These are phyloP conservation scores for Acanthisitta chloris DNA, from an alignment of 2,113 vertebrate species.

Conservation along the genomic window DNA sequence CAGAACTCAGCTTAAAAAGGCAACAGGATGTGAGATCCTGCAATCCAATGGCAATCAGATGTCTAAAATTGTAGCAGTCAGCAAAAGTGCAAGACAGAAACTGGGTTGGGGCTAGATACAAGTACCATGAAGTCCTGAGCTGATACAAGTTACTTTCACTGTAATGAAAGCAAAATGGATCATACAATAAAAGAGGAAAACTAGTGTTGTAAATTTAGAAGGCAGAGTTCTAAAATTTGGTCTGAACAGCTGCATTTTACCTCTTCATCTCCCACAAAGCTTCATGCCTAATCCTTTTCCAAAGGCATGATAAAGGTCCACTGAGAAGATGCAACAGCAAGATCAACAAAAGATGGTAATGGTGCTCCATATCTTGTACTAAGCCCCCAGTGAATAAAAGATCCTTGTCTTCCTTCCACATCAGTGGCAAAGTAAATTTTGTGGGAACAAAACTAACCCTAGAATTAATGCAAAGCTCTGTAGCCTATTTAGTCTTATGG, in stretches of 20 bases:
- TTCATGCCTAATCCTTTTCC: background rate
- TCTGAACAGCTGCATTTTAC: background rate
- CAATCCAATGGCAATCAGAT: background rate
- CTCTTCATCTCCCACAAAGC: background rate
- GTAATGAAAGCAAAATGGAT: background rate
- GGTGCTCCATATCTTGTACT: rapidly evolving
- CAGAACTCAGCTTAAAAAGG: background rate
- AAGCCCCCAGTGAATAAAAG: background rate
- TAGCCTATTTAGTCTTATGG: background rate
- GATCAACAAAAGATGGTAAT: rapidly evolving
- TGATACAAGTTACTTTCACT: background rate
- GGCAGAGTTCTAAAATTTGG: background rate
- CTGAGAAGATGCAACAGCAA: background rate
- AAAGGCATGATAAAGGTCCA: rapidly evolving
- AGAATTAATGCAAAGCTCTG: background rate
- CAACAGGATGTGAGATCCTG: background rate
- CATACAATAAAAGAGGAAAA: background rate
- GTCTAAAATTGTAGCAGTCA: background rate
- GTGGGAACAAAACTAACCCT: background rate
- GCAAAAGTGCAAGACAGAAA: background rate
- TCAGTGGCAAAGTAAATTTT: background rate
- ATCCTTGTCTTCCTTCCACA: background rate
- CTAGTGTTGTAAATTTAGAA: background rate
- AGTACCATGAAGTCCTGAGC: background rate
- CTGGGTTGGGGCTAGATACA: background rate